phyloP scores from a whole-genome alignment of 2,113 vertebrate genomes.

The Hucho hucho region DNA sequence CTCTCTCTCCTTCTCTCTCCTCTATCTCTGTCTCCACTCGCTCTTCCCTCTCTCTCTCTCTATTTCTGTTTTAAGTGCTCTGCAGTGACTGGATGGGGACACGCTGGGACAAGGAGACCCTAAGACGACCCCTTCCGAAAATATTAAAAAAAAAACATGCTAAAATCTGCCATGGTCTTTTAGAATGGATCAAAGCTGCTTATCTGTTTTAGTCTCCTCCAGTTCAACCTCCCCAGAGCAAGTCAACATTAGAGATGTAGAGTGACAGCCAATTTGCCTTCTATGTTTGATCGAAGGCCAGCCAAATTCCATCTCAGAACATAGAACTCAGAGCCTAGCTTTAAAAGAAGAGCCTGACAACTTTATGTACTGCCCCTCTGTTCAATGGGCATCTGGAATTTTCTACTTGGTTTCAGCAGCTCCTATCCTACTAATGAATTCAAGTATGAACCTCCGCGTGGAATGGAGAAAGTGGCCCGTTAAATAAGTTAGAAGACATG shows the following conservation, averaged over 20 bases:
- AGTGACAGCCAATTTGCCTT: constrained; percentile 23
- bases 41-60: too few relatives aligned
- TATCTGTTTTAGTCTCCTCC: neutral
- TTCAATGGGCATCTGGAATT: constrained; percentile 42
- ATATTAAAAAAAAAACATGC: too few relatives aligned
- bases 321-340: constrained; percentile 17
- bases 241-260: constrained; percentile 19
- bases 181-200: neutral
- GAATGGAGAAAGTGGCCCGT: constrained; percentile 24
- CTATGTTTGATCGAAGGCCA: constrained; percentile 41
- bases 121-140: constrained; percentile 32
- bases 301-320: constrained; percentile 18
- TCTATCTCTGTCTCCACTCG: too few relatives aligned
- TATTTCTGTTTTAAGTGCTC: constrained; percentile 48
- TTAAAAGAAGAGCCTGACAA: constrained; percentile 35
- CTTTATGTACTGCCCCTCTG: constrained; percentile 22
- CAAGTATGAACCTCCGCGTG: constrained; percentile 1
- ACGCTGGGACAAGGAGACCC: neutral
- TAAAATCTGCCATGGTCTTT: constrained; percentile 30
- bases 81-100: constrained; percentile 38
- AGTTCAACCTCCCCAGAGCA: neutral
- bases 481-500: neutral
- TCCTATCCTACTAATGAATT: constrained; percentile 8
- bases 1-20: too few relatives aligned
- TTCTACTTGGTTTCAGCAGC: constrained; percentile 11